A percentile compares a stretch with the other conserved stretches of the same genome.
Conservation (phyloP, 2,888 invertebrate species). For the Gryllus longicercus region DNA sequence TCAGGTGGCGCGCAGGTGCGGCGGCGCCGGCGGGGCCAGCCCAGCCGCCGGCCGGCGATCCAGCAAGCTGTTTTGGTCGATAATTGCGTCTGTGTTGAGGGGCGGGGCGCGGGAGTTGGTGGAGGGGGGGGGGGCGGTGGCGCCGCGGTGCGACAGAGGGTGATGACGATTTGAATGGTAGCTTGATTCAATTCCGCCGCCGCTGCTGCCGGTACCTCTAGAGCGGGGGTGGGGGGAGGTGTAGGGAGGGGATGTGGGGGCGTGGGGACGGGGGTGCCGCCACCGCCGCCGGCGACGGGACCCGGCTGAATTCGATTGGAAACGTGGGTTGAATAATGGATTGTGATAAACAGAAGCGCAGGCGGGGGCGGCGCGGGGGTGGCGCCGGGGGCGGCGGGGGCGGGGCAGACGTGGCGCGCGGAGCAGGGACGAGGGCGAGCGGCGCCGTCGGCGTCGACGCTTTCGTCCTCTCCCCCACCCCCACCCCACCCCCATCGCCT, state of each 20-base stretch:
- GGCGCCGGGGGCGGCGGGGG: background rate
- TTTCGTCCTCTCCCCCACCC: background rate
- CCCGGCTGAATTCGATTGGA: conserved; percentile 32
- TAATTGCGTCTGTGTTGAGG: conserved; percentile 20
- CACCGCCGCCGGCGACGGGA: too few species aligned
- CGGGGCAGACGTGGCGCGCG: too few species aligned
- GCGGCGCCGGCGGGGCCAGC: background rate
- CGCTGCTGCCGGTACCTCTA: background rate
- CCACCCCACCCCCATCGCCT: background rate
- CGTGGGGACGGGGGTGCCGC: conserved; percentile 20
- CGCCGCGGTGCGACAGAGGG: conserved; percentile 18
- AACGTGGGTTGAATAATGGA: conserved; percentile 37
- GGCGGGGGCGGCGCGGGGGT: conserved; percentile 18
- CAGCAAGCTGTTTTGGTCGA: conserved; percentile 26
- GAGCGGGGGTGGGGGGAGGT: background rate
- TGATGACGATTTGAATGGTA: conserved; percentile 33
- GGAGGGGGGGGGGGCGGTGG: background rate
- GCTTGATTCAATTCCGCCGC: conserved; percentile 32
- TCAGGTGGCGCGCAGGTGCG: background rate
- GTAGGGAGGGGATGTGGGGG: background rate
- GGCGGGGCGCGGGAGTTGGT: conserved; percentile 11
- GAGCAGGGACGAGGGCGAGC: background rate
- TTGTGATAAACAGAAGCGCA: conserved; percentile 34
- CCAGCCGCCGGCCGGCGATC: background rate
- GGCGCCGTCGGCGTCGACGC: background rate